phyloP scores from a whole-genome alignment of 2,797 vertebrate genomes.

The Alca torda region DNA sequence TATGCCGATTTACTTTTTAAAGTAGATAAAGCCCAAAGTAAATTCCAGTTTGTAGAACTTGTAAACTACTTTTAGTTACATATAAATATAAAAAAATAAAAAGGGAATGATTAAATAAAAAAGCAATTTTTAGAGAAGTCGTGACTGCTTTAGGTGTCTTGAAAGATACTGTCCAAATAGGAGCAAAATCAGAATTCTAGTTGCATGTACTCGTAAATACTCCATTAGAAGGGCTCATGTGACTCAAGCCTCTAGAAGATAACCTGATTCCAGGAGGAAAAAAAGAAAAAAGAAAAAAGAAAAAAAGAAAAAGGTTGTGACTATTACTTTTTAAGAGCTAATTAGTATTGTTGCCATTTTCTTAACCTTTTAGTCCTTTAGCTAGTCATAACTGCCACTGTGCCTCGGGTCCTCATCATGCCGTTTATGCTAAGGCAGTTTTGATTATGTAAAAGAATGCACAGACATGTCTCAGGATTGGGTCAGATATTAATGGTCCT shows the following conservation, averaged over 20 bases:
- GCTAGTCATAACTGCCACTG: background rate
- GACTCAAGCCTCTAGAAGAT: background rate
- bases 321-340: background rate
- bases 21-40: background rate
- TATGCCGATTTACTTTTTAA: background rate
- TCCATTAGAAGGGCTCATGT: background rate
- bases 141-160: background rate
- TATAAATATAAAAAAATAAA: background rate
- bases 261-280: accelerated
- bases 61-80: background rate
- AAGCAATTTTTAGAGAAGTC: background rate
- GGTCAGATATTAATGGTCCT: background rate
- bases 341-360: background rate
- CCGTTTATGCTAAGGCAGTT: background rate
- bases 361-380: background rate
- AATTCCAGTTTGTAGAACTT: background rate
- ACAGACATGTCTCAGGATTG: background rate
- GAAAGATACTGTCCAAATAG: background rate
- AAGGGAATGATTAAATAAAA: background rate
- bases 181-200: background rate
- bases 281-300: too few species aligned
- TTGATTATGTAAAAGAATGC: background rate
- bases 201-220: background rate
- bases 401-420: background rate
- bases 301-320: too few species aligned